Evolutionary conservation across 1,140 invertebrate genomes (phyloP).

Genomic region (Drusus annulatus): DNA sequence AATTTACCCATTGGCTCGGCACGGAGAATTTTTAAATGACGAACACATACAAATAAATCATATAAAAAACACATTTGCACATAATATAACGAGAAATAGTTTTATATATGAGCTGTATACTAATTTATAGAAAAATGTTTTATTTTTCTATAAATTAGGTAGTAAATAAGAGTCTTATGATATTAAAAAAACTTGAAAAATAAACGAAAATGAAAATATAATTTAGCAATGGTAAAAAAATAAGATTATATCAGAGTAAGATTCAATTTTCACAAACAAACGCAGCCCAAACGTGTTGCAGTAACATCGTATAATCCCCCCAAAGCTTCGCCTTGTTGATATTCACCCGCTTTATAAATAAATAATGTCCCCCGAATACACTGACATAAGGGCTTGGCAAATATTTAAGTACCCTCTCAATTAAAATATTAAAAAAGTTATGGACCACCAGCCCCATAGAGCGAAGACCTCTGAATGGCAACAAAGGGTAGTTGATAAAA

Average conservation of each 20-base stretch:
- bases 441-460: constrained; percentile 42
- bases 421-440: constrained; percentile 60
- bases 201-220: background rate
- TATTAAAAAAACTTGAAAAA: too few species aligned
- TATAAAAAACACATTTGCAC: too few species aligned
- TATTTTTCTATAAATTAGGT: too few species aligned
- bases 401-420: constrained; percentile 61
- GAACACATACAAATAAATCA: too few species aligned
- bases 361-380: constrained; percentile 60
- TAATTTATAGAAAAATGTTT: too few species aligned
- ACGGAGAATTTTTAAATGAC: too few species aligned
- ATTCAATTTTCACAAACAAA: background rate
- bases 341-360: constrained; percentile 59
- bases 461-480: constrained; percentile 43
- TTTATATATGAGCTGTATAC: too few species aligned
- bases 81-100: too few species aligned
- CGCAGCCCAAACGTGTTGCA: background rate
- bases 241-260: background rate
- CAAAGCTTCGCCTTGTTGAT: constrained; percentile 51
- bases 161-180: too few species aligned
- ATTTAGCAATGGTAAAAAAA: too few species aligned
- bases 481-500: constrained; percentile 60
- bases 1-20: too few species aligned
- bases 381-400: constrained; percentile 59
- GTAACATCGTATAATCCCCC: constrained; percentile 48